Base-by-base conservation (phyloP, 2,888 invertebrate genomes). In the Chouioia cunea region DNA sequence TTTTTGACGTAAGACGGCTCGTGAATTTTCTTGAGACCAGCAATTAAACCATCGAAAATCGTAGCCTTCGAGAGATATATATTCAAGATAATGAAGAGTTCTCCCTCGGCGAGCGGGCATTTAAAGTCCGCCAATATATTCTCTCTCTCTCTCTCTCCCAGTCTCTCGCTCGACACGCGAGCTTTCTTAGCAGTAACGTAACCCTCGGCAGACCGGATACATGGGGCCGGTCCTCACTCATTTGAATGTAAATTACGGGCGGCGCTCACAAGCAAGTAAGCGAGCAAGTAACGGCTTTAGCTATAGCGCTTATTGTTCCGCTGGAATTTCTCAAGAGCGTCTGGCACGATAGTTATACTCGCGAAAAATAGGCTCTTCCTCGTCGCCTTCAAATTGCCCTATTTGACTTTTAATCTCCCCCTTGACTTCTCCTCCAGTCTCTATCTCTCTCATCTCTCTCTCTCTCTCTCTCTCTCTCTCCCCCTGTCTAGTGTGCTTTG, bases 231-330 rank as follows among this genome's bases (percentile, higher is more conserved):
- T 65, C 70, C 63, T 76, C 77, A 75, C 78, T 79, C 78, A 80
- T 80, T 80, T 80, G 78, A 80, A 80, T 80, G 79, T 80, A 79
- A 80, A 80, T 80, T 79, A 80, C 78, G 78, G 76, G 74, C 70
- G 76, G 76, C 65, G 71, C 36, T 27, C 27, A 6, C 27, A 27
- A 2, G 6, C 27, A 27, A 27, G 27, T 6, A 27, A 75, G 75
- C 76, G 74, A 74, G 77, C 76, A 77, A 78, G 79, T 79, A 77
- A 79, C 77, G 77, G 76, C 77, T 36, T 36, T 12, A 10, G 36
- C 76, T 75, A 77, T 69, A 76, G 36, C 77, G 77, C 75, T 77
- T 79, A 79, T 79, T 78, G 79, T 78, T 78, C 78, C 76, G 74
- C 74, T 53, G n/a, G 72, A 74, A 76, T 75, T 77, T 77, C 76